A percentile compares a stretch with the other conserved stretches of the same genome.
Evolutionary conservation across 1,140 invertebrate species (phyloP).

Genomic region (Achroia grisella): DNA sequence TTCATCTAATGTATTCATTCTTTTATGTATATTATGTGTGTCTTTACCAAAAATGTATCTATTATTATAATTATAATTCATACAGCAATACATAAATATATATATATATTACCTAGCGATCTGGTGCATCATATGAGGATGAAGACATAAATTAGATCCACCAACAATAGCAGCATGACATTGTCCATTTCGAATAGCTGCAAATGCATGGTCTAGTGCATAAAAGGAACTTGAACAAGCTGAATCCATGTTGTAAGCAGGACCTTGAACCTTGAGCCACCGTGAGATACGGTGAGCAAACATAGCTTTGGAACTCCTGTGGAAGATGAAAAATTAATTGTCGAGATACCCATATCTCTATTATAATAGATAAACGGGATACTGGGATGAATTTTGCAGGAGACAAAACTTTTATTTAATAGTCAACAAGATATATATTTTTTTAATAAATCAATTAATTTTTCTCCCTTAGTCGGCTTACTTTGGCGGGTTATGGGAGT

Average conservation of each 20-base stretch:
- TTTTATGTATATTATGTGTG: too few species aligned
- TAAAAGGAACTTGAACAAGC: slow-evolving; percentile 93
- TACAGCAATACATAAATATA: too few species aligned
- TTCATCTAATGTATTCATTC: too few species aligned
- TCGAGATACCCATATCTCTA: slow-evolving; percentile 28
- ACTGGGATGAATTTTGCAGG: too few species aligned
- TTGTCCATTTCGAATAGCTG: slow-evolving; percentile 81
- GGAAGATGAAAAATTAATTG: slow-evolving; percentile 28
- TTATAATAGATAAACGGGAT: too few species aligned
- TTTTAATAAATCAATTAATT: too few species aligned
- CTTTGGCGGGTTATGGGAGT: too few species aligned
- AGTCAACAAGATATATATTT: too few species aligned
- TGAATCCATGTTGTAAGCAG: slow-evolving; percentile 89
- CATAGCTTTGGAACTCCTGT: slow-evolving; percentile 88
- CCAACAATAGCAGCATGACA: slow-evolving; percentile 93
- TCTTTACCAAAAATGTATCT: too few species aligned
- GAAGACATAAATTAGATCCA: slow-evolving; percentile 87
- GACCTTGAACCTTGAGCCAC: slow-evolving; percentile 80
- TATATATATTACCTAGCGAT: not conserved
- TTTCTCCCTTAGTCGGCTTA: too few species aligned
- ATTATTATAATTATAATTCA: too few species aligned
- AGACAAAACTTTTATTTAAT: too few species aligned
- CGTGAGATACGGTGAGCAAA: slow-evolving; percentile 92
- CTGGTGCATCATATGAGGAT: slow-evolving; percentile 74
- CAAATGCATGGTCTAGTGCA: slow-evolving; percentile 88